Conservation (phyloP, 2,888 invertebrate genomes). For the Meteorus cinctellus region DNA sequence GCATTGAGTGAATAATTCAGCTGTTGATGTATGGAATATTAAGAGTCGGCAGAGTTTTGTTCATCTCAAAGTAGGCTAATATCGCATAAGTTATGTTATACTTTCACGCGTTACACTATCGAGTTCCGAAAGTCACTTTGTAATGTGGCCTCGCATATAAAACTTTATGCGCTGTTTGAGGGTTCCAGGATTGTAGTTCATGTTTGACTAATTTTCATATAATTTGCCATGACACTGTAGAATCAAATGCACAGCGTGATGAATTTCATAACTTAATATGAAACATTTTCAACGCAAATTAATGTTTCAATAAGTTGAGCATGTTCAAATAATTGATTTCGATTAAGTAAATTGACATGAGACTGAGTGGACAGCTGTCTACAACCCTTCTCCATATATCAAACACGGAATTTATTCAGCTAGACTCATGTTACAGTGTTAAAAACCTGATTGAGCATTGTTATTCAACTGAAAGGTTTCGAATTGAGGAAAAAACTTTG, state of each 20-base stretch:
- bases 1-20: not conserved
- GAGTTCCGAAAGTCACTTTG: constrained; percentile 14
- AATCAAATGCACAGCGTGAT: not conserved
- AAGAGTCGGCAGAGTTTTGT: constrained; percentile 39
- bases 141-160: constrained; percentile 18
- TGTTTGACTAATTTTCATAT: not conserved
- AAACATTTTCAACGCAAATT: not conserved
- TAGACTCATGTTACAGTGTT: not conserved
- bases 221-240: not conserved
- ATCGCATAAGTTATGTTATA: constrained; percentile 46
- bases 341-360: not conserved
- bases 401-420: not conserved
- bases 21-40: not conserved
- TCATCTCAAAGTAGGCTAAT: constrained; percentile 50
- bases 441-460: no score
- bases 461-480: no score
- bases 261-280: not conserved
- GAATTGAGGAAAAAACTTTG: no score
- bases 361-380: no score
- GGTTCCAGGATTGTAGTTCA: not conserved
- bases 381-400: no score
- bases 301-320: not conserved
- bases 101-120: constrained; percentile 45
- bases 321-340: not conserved
- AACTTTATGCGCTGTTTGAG: not conserved